phyloP scores from a whole-genome alignment of 2,888 invertebrate species.

The Sarcophaga variegata region DNA sequence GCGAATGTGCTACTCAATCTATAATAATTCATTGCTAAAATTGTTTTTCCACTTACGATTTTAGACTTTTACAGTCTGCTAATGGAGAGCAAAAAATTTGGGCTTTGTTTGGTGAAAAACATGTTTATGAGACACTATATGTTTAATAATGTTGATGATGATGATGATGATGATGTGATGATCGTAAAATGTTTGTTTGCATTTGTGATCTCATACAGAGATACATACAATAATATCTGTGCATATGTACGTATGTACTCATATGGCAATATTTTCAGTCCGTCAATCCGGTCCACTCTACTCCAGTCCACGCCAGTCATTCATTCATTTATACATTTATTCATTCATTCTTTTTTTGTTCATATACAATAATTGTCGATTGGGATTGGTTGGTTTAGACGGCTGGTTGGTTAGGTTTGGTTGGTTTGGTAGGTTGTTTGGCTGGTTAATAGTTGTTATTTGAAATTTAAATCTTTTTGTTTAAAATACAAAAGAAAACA shows the following conservation, averaged over 20 bases:
- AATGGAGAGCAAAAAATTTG: slow-evolving; percentile 26
- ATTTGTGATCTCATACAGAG: neutral
- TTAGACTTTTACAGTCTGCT: slow-evolving; percentile 15
- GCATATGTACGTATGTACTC: slow-evolving; percentile 7
- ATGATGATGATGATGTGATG: slow-evolving; percentile 22
- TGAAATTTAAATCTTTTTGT: slow-evolving; percentile 59
- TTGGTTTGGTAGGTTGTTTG: slow-evolving; percentile 31
- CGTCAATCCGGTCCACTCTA: neutral
- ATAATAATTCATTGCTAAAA: too few relatives aligned
- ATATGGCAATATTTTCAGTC: neutral
- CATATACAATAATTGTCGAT: slow-evolving; percentile 59
- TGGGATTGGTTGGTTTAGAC: slow-evolving; percentile 62
- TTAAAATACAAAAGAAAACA: slow-evolving; percentile 15
- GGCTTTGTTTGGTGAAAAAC: slow-evolving; percentile 17
- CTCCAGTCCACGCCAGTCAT: slow-evolving; percentile 8
- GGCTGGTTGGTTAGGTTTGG: slow-evolving; percentile 59
- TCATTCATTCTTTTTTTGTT: slow-evolving; percentile 18
- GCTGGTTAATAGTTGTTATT: slow-evolving; percentile 39
- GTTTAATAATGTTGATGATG: neutral
- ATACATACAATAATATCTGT: neutral
- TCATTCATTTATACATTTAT: slow-evolving; percentile 10
- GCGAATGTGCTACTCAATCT: too few relatives aligned
- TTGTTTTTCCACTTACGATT: neutral
- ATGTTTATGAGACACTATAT: slow-evolving; percentile 34
- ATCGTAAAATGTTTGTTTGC: slow-evolving; percentile 9